Evolutionary conservation across 2,113 vertebrate genomes (phyloP).

Genomic region (Cynoglossus semilaevis): DNA sequence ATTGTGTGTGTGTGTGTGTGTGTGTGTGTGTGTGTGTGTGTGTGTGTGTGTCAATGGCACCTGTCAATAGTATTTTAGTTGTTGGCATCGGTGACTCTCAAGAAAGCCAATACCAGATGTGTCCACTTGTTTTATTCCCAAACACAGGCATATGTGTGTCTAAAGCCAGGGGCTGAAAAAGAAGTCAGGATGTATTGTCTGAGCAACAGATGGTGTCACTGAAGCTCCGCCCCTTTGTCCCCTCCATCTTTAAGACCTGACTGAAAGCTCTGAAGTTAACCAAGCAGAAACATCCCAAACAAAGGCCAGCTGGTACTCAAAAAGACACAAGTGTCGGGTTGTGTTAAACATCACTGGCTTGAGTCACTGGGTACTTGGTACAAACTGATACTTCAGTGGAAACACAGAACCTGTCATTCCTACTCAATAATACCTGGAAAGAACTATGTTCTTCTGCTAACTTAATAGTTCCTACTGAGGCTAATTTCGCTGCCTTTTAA

Average conservation of each 20-base stretch:
- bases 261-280: conserved; percentile 66
- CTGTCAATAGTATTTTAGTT: too few relatives aligned
- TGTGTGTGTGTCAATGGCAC: too few relatives aligned
- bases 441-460: conserved; percentile 2
- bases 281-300: conserved; percentile 72
- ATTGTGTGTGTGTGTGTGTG: too few relatives aligned
- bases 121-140: conserved; percentile 22
- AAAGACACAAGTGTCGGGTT: conserved; percentile 31
- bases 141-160: conserved; percentile 9
- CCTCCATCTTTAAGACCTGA: conserved; percentile 56
- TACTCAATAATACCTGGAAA: conserved; percentile 6
- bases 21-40: too few relatives aligned
- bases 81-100: too few relatives aligned
- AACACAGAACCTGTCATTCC: neutral
- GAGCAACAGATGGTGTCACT: conserved; percentile 72
- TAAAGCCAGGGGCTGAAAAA: conserved; percentile 34
- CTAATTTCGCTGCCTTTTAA: conserved; percentile 33
- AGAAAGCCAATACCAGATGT: conserved; percentile 25
- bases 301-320: conserved; percentile 71
- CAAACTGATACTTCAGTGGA: neutral
- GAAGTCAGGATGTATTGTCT: conserved; percentile 48
- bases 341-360: conserved; percentile 21
- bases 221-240: conserved; percentile 51
- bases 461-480: conserved; percentile 15
- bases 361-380: conserved; percentile 30